Percentiles rank a stretch among this genome's conserved stretches.
These are phyloP conservation scores for Gonatopus flavifemur DNA, from an alignment of 1,140 invertebrate species.

Conservation along the genomic window DNA sequence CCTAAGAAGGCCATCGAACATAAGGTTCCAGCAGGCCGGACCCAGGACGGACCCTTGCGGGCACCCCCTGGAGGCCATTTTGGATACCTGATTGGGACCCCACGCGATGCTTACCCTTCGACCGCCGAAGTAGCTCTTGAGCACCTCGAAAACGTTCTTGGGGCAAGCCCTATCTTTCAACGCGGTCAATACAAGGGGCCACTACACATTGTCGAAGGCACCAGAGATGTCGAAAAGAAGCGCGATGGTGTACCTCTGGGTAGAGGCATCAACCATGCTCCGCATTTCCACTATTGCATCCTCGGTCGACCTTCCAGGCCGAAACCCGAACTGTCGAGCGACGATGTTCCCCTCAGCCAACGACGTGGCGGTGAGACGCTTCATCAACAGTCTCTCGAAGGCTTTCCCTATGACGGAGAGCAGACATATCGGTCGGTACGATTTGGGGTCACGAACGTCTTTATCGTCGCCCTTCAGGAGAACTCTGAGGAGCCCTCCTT, in stretches of 20 bases:
- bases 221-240: constrained; percentile 51
- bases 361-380: background rate
- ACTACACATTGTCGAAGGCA: constrained; percentile 49
- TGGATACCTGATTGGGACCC: background rate
- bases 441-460: constrained; percentile 11
- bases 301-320: background rate
- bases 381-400: constrained; percentile 25
- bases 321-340: constrained; percentile 8
- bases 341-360: background rate
- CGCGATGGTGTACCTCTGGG: constrained; percentile 20
- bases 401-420: constrained; percentile 30
- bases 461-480: constrained; percentile 27
- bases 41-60: constrained; percentile 38
- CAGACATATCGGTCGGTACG: constrained; percentile 32
- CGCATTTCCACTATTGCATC: constrained; percentile 8
- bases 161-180: constrained; percentile 17
- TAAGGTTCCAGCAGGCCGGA: constrained; percentile 28
- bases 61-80: constrained; percentile 22
- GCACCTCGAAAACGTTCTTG: constrained; percentile 4
- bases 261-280: background rate
- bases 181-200: constrained; percentile 39
- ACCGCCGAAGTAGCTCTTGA: constrained; percentile 7
- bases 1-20: constrained; percentile 23
- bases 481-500: constrained; percentile 17
- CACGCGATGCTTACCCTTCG: background rate